phyloP scores from a whole-genome alignment of 2,113 vertebrate species.

The Rhea americana region DNA sequence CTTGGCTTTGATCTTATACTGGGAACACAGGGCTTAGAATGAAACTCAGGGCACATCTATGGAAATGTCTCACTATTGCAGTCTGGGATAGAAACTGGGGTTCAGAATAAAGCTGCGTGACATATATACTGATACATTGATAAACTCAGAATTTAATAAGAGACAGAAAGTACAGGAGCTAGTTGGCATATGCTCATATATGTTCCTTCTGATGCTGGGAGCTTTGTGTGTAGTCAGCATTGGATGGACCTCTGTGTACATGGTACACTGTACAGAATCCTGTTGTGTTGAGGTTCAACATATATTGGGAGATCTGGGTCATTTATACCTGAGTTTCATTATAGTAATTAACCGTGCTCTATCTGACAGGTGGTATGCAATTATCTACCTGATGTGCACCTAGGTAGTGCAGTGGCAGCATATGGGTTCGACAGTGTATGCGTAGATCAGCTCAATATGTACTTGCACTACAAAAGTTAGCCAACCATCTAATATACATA shows the following conservation, averaged over 20 bases:
- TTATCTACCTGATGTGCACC: not conserved
- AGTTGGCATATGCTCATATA: not conserved
- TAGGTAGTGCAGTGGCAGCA: too few relatives aligned
- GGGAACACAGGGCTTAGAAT: too few relatives aligned
- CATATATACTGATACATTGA: not conserved
- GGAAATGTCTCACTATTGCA: too few relatives aligned
- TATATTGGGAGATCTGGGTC: not conserved
- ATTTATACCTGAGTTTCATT: accelerated
- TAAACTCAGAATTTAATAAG: not conserved
- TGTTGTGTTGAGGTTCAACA: not conserved
- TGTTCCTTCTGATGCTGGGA: not conserved
- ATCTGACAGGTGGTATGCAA: not conserved
- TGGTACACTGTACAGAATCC: not conserved
- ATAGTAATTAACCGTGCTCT: not conserved
- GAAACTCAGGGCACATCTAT: too few relatives aligned
- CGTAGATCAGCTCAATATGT: not conserved
- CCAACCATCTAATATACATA: not conserved
- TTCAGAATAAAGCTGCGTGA: not conserved
- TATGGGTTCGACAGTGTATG: not conserved
- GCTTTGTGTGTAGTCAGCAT: accelerated
- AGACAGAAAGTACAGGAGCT: not conserved
- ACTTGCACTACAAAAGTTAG: not conserved
- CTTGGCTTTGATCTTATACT: too few relatives aligned
- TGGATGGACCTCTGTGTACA: not conserved
- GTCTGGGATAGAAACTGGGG: not conserved